Conservation (phyloP, 2,888 invertebrate genomes). For the Sericinus montela region DNA sequence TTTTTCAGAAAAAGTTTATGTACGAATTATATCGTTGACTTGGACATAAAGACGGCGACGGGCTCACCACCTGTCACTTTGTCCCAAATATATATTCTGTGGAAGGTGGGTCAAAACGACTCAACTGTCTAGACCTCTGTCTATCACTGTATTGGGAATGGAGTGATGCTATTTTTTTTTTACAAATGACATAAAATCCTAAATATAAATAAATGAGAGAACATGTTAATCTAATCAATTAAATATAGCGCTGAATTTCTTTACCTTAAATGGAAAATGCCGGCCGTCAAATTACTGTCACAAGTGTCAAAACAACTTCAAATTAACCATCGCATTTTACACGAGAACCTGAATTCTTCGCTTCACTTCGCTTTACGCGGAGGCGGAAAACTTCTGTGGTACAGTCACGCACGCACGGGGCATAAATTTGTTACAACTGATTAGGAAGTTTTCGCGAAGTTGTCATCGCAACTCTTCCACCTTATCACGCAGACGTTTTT, state of each 20-base stretch:
- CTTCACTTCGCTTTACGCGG: constrained; percentile 19
- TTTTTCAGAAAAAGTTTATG: no score
- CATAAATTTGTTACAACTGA: constrained; percentile 76
- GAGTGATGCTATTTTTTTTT: no score
- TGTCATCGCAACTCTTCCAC: constrained; percentile 75
- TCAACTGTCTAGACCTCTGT: no score
- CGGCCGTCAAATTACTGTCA: constrained; percentile 34
- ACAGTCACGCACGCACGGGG: constrained; percentile 53
- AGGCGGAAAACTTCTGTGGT: constrained; percentile 22
- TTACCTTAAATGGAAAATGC: constrained; percentile 10
- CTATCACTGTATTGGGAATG: no score
- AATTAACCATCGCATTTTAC: constrained; percentile 28
- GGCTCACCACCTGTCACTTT: no score
- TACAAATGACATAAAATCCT: no score
- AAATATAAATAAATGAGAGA: not conserved
- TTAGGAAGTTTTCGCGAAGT: constrained; percentile 68
- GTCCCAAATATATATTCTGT: no score
- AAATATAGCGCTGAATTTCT: not conserved
- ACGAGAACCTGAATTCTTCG: constrained; percentile 28
- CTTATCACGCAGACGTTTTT: constrained; percentile 49
- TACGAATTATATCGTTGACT: no score
- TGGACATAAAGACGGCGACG: no score
- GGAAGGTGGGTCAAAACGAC: no score
- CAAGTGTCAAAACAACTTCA: constrained; percentile 33
- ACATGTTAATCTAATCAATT: constrained; percentile 7